These are phyloP conservation scores for Iguana delicatissima DNA, from an alignment of 2,797 vertebrate species.

Conservation along the genomic window DNA sequence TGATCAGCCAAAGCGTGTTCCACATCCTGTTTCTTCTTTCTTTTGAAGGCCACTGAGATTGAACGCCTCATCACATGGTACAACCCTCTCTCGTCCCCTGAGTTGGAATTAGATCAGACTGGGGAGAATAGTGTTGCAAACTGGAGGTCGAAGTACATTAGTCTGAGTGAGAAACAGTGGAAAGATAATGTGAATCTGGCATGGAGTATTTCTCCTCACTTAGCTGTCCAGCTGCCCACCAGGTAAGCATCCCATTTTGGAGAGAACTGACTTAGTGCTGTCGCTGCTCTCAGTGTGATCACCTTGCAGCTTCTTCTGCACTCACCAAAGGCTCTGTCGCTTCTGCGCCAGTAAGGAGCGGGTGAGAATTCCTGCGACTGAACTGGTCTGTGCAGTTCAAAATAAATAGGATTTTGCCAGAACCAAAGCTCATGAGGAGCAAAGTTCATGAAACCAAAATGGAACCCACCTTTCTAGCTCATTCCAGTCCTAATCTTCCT, in stretches of 20 bases:
- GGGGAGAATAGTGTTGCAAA: constrained; percentile 96
- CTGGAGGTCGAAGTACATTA: constrained; percentile 97
- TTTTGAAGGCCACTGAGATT: constrained; percentile 91
- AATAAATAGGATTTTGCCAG: not conserved
- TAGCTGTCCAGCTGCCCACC: constrained; percentile 93
- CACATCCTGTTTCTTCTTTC: no score
- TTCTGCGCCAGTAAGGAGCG: not conserved
- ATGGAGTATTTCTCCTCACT: constrained; percentile 94
- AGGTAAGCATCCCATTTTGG: constrained; percentile 77
- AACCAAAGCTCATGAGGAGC: not conserved
- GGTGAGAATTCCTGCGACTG: not conserved
- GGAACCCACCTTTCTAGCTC: not conserved
- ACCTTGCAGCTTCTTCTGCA: not conserved
- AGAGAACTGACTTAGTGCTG: not conserved
- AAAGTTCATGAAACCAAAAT: not conserved
- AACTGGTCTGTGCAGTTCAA: not conserved
- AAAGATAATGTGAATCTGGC: constrained; percentile 97
- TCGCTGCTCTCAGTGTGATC: not conserved
- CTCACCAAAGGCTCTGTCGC: not conserved
- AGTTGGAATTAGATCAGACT: constrained; percentile 92
- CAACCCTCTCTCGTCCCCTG: constrained; percentile 94
- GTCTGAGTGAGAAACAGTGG: constrained; percentile 97
- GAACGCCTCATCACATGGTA: constrained; percentile 97
- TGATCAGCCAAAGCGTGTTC: not conserved
- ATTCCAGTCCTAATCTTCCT: not conserved